Conservation (phyloP, 1,140 invertebrate genomes). For the Stegodyphus mimosarum region DNA sequence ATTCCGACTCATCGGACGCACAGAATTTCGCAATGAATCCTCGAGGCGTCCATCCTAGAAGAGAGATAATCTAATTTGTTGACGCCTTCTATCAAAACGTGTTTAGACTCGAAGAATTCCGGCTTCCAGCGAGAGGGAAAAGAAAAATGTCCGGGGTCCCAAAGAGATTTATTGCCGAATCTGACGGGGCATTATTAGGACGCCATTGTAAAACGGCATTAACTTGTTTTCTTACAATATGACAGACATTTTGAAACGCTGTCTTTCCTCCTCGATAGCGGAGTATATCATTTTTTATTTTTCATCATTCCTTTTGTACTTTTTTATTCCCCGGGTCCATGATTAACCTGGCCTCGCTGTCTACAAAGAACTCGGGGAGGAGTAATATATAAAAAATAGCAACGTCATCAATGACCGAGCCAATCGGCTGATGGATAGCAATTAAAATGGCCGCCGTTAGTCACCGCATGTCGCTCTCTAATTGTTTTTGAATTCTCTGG, state of each 20-base stretch:
- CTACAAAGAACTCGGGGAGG: no score
- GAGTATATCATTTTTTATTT: slow-evolving; percentile 19
- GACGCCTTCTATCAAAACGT: slow-evolving; percentile 60
- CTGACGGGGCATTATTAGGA: slow-evolving; percentile 55
- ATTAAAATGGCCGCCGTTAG: slow-evolving; percentile 44
- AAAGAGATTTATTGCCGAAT: slow-evolving; percentile 51
- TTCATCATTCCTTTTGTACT: not conserved
- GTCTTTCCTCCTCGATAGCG: not conserved
- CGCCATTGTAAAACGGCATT: slow-evolving; percentile 56
- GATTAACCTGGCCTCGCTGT: slow-evolving; percentile 36
- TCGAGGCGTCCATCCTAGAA: not conserved
- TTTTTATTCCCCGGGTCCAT: slow-evolving; percentile 1
- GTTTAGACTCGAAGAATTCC: slow-evolving; percentile 56
- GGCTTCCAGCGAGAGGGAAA: slow-evolving; percentile 22
- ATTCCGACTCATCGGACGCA: slow-evolving; percentile 28
- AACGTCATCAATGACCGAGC: slow-evolving; percentile 28
- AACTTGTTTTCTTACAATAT: slow-evolving; percentile 59
- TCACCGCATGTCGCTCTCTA: slow-evolving; percentile 51
- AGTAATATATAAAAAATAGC: not conserved
- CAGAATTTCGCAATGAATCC: slow-evolving; percentile 34
- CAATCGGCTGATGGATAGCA: slow-evolving; percentile 20
- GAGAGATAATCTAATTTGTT: slow-evolving; percentile 54
- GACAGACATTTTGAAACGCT: slow-evolving; percentile 42
- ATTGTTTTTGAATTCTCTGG: slow-evolving; percentile 49
- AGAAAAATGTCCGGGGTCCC: slow-evolving; percentile 12